These are phyloP conservation scores for Leucophenga maculata DNA, from an alignment of 2,888 invertebrate genomes.

Conservation along the genomic window DNA sequence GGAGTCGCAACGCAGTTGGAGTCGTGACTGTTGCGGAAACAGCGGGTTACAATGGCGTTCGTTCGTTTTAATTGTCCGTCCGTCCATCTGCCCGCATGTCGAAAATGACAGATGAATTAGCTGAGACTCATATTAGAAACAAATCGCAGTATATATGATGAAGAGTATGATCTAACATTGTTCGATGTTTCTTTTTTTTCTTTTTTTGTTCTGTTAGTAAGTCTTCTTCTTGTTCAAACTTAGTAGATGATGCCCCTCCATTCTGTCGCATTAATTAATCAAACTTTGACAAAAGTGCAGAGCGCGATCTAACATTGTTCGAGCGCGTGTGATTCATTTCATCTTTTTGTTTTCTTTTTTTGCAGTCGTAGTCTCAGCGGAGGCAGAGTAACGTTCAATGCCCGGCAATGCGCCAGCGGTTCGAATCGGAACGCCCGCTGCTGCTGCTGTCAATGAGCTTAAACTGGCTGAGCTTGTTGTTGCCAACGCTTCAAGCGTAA, in stretches of 20 bases:
- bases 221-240: constrained; percentile 33
- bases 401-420: constrained; percentile 23
- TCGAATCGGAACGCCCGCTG: constrained; percentile 29
- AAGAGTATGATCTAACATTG: constrained; percentile 34
- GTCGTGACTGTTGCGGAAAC: neutral
- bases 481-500: constrained; percentile 3
- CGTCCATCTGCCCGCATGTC: neutral
- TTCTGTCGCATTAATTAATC: constrained; percentile 43
- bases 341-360: too few species aligned
- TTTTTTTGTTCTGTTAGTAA: constrained; percentile 41
- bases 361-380: neutral
- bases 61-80: neutral
- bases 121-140: constrained; percentile 12
- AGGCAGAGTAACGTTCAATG: constrained; percentile 29
- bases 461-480: too few species aligned
- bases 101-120: constrained; percentile 23
- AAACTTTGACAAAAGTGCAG: constrained; percentile 34
- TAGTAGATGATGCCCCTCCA: too few species aligned
- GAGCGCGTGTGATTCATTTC: neutral
- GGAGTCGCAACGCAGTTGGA: neutral
- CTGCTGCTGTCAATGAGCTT: constrained; percentile 39
- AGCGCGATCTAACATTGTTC: neutral
- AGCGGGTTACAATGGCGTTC: neutral
- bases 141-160: neutral
- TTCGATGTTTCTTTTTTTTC: too few species aligned